phyloP scores from a whole-genome alignment of 2,113 vertebrate species.

The Paratilapia polleni region DNA sequence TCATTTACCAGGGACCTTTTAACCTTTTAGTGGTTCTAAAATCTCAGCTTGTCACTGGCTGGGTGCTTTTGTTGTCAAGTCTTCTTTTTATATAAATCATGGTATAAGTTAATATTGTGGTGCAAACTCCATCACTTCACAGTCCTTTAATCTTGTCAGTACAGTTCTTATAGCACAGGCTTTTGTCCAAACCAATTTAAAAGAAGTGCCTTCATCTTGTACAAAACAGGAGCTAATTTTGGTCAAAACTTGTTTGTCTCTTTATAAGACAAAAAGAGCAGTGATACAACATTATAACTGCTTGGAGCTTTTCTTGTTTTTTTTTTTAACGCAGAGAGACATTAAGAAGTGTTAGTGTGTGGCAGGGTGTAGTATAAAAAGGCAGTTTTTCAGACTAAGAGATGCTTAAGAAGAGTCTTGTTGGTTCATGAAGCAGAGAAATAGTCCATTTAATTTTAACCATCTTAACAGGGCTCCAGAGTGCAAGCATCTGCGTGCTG shows the following conservation, averaged over 20 bases:
- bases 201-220: background rate
- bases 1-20: background rate
- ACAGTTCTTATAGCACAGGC: background rate
- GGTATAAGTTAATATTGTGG: background rate
- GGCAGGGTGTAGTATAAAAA: background rate
- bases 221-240: background rate
- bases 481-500: conserved; percentile 8
- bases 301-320: background rate
- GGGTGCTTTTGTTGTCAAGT: background rate
- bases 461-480: conserved; percentile 26
- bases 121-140: background rate
- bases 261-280: background rate
- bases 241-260: background rate
- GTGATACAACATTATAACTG: background rate
- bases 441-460: conserved; percentile 41
- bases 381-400: conserved; percentile 10
- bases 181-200: conserved; percentile 2
- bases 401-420: conserved; percentile 24
- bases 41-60: background rate
- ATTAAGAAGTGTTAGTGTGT: background rate
- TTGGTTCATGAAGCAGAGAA: conserved; percentile 3
- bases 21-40: background rate
- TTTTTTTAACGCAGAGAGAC: conserved; percentile 12
- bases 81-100: background rate
- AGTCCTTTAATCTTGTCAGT: background rate